These are phyloP conservation scores for Gopherus flavomarginatus DNA, from an alignment of 2,113 vertebrate species.

Conservation along the genomic window DNA sequence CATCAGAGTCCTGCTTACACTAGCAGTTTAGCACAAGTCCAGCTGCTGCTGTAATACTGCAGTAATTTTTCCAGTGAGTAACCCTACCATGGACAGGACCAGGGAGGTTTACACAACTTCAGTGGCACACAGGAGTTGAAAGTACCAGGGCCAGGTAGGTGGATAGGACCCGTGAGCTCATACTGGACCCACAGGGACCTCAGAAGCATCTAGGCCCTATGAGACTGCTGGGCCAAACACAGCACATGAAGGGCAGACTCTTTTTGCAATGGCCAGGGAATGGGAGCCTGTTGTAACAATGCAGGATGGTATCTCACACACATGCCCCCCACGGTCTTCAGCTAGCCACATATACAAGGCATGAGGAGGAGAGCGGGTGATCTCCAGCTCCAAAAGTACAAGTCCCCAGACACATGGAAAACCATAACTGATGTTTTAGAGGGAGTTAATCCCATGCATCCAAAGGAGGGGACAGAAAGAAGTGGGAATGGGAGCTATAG, in stretches of 20 bases:
- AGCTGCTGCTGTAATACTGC: constrained; percentile 45
- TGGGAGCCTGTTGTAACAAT: background rate
- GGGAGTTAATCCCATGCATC: background rate
- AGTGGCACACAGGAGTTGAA: background rate
- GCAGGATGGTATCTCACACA: background rate
- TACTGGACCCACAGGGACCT: background rate
- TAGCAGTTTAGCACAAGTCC: constrained; percentile 62
- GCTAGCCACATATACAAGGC: background rate
- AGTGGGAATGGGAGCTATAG: background rate
- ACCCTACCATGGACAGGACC: background rate
- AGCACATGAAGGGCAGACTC: background rate
- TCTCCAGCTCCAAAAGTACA: background rate
- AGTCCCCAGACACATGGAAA: background rate
- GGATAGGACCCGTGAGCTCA: background rate
- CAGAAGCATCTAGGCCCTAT: background rate
- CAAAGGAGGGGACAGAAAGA: background rate
- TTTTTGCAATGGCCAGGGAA: background rate
- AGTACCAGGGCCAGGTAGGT: background rate
- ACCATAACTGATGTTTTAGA: background rate
- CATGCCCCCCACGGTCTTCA: background rate
- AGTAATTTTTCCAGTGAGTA: constrained; percentile 28
- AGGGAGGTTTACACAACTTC: background rate
- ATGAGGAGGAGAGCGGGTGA: background rate
- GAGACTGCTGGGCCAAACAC: background rate
- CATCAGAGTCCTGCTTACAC: constrained; percentile 58